Evolutionary conservation across 1,140 invertebrate species (phyloP).

Genomic region (Leucophenga varia): DNA sequence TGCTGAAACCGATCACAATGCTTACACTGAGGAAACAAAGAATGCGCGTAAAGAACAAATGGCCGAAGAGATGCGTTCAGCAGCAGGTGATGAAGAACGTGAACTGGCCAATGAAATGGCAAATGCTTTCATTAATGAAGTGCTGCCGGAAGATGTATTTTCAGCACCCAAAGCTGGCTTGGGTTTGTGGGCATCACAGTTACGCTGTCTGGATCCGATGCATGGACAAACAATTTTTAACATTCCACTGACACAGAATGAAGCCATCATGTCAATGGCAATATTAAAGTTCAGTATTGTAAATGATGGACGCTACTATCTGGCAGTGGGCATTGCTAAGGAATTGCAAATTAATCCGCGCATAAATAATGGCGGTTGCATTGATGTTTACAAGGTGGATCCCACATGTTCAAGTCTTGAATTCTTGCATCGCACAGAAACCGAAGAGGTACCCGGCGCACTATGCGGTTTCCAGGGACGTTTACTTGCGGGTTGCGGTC

Average conservation of each 20-base stretch:
- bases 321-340: conserved; percentile 80
- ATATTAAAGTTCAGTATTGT: conserved; percentile 59
- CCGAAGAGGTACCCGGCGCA: conserved; percentile 90
- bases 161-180: conserved; percentile 94
- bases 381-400: conserved; percentile 61
- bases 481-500: conserved; percentile 89
- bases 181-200: conserved; percentile 95
- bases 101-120: conserved; percentile 96
- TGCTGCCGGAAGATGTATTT: conserved; percentile 90
- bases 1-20: conserved; percentile 97
- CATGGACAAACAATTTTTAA: conserved; percentile 76
- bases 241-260: conserved; percentile 90
- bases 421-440: conserved; percentile 89
- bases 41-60: conserved; percentile 78
- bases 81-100: conserved; percentile 91
- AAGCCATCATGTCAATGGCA: conserved; percentile 85
- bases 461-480: conserved; percentile 90
- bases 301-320: conserved; percentile 47
- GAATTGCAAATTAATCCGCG: conserved; percentile 86
- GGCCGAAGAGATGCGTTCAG: conserved; percentile 94
- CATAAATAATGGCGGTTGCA: conserved; percentile 36
- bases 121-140: conserved; percentile 92
- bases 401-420: conserved; percentile 78
- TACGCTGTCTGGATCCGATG: conserved; percentile 89
- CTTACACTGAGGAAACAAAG: conserved; percentile 97